Evolutionary conservation across 2,888 invertebrate species (phyloP).

Genomic region (Fragum sueziense): DNA sequence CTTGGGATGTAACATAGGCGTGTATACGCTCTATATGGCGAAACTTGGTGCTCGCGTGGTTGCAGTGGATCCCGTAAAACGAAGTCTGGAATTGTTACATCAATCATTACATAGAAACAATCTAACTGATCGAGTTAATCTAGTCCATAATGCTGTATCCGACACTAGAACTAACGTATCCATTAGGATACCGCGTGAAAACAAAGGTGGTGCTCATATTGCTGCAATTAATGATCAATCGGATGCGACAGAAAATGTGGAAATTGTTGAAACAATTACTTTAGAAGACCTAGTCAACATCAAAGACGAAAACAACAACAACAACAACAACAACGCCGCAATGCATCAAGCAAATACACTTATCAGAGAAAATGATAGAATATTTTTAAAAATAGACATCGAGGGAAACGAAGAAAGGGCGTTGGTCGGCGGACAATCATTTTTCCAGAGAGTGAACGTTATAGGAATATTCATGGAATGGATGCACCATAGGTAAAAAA

Average conservation of each 20-base stretch:
- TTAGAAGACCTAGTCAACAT: slow-evolving; percentile 63
- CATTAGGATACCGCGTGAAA: slow-evolving; percentile 56
- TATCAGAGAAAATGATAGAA: slow-evolving; percentile 48
- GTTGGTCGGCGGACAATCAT: slow-evolving; percentile 26
- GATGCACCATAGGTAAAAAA: slow-evolving; percentile 64
- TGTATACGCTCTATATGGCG: slow-evolving; percentile 63
- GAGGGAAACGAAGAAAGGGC: slow-evolving; percentile 71
- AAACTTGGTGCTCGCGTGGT: slow-evolving; percentile 62
- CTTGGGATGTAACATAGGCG: slow-evolving; percentile 69
- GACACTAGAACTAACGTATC: slow-evolving; percentile 56
- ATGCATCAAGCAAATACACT: slow-evolving; percentile 20
- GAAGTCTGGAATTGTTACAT: slow-evolving; percentile 56
- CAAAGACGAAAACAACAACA: background rate
- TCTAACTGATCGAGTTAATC: slow-evolving; percentile 54
- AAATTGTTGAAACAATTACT: slow-evolving; percentile 59
- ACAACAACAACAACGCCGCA: background rate
- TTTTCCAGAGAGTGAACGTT: slow-evolving; percentile 68
- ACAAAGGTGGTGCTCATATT: slow-evolving; percentile 69
- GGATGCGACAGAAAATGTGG: background rate
- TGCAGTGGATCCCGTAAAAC: slow-evolving; percentile 59
- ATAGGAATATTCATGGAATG: slow-evolving; percentile 73
- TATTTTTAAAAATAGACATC: slow-evolving; percentile 75
- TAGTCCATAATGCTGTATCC: slow-evolving; percentile 68
- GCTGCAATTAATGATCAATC: slow-evolving; percentile 19
- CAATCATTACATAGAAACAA: slow-evolving; percentile 52